Evolutionary conservation across 2,113 vertebrate species (phyloP).

Genomic region (Apteryx mantelli): DNA sequence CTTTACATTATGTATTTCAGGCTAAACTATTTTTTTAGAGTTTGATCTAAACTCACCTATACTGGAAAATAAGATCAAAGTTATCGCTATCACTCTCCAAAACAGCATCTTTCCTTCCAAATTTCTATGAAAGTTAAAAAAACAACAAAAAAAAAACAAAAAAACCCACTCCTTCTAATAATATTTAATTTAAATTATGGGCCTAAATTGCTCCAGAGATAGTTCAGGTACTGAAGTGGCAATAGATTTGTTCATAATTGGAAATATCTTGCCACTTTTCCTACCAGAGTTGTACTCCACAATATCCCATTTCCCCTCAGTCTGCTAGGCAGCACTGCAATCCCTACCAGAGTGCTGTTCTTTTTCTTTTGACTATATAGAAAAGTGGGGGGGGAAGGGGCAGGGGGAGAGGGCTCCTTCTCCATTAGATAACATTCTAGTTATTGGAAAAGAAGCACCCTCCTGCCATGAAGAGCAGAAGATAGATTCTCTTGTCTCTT

Average conservation of each 20-base stretch:
- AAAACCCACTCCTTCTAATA: neutral
- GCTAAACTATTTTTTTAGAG: neutral
- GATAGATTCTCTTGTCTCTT: neutral
- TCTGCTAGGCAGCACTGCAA: rapidly evolving
- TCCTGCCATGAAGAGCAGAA: neutral
- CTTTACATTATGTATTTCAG: neutral
- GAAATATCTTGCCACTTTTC: neutral
- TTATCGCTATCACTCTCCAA: neutral
- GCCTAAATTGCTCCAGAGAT: neutral
- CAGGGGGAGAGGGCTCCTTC: neutral
- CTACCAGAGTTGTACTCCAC: neutral
- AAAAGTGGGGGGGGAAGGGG: neutral
- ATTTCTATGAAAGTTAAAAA: neutral
- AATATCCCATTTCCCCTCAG: rapidly evolving
- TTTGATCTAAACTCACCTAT: neutral
- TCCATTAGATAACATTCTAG: neutral
- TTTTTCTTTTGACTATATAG: neutral
- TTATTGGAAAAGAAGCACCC: neutral
- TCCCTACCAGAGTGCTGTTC: neutral
- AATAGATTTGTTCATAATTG: neutral
- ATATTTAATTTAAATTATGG: neutral
- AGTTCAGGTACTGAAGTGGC: neutral
- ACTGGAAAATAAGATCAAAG: neutral
- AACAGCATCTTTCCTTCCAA: neutral
- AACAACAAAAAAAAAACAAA: neutral